Base-by-base conservation (phyloP, 2,888 invertebrate species). In the Amphiduros pacificus region DNA sequence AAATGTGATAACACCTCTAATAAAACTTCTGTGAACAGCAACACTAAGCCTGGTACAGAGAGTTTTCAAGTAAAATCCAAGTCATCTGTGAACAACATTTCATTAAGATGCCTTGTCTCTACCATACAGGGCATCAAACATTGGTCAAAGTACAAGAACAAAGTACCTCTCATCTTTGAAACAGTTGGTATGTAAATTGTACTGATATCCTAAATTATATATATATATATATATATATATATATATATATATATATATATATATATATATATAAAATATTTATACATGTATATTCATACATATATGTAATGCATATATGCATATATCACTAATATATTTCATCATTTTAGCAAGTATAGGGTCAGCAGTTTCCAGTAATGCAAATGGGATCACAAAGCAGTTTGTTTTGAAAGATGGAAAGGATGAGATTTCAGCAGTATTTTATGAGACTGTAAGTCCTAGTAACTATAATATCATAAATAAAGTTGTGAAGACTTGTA, bases 361-460 rank as follows among this genome's bases (percentile, higher is more conserved):
- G 29, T 56, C 56, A 9, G 56, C 56, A 29, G n/a, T 49, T 4
- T 22, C 52, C 52, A 26, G 24, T 36, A 6, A 40, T n/a, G n/a
- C n/a, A n/a, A n/a, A n/a, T n/a, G n/a, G n/a, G n/a, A n/a, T n/a
- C n/a, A n/a, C n/a, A n/a, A n/a, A n/a, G n/a, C 22, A 5, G 11
- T 61, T 61, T 28, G 36, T 50, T 20, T 17, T 61, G 14, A 55
- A 61, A 40, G 61, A 61, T 51, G 56, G 56, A 20, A 61, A 49
- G 20, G 51, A 55, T 32, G 11, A 44, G 17, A 28, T 55, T 9
- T 17, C 22, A 9, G 2, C 28, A 2, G 31, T 61, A 31, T 61
- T 61, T 22, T 61, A 32, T 48, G 51, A 61, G 40, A 56, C 56
- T 26, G 61, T 61, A 29, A 61, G 61, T 50, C 32, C 26, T 24